phyloP scores from a whole-genome alignment of 2,797 vertebrate species.

The Eremophila alpestris region DNA sequence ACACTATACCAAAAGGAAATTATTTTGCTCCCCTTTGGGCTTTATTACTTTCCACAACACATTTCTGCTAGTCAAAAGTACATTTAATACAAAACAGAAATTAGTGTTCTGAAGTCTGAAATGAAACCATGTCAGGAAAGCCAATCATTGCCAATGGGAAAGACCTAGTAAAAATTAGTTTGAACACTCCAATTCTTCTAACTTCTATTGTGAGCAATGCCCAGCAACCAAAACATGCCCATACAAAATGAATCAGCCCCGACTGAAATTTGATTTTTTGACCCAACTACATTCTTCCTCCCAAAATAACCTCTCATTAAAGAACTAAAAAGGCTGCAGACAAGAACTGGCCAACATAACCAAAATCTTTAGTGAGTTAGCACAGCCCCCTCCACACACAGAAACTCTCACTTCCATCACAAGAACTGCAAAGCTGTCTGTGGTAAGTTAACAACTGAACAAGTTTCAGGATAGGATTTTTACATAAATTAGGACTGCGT shows the following conservation, averaged over 20 bases:
- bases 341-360: not conserved
- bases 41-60: not conserved
- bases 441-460: not conserved
- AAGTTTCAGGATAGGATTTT: conserved; percentile 1
- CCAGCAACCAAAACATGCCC: not conserved
- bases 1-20: not conserved
- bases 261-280: not conserved
- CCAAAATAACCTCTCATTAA: not conserved
- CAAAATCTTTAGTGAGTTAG: not conserved
- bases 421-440: conserved; percentile 15
- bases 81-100: not conserved
- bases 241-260: not conserved
- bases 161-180: not conserved
- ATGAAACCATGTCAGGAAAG: not conserved
- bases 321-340: not conserved
- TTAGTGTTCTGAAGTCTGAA: not conserved
- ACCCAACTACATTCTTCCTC: not conserved
- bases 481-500: conserved; percentile 1
- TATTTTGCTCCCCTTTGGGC: not conserved
- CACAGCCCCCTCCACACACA: not conserved
- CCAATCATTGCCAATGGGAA: not conserved
- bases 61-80: not conserved
- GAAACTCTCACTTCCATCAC: not conserved
- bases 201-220: not conserved
- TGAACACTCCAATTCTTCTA: not conserved